A percentile compares a stretch with the other conserved stretches of the same genome.
phyloP scores from a whole-genome alignment of 2,888 invertebrate genomes.

The Diogma glabrata region DNA sequence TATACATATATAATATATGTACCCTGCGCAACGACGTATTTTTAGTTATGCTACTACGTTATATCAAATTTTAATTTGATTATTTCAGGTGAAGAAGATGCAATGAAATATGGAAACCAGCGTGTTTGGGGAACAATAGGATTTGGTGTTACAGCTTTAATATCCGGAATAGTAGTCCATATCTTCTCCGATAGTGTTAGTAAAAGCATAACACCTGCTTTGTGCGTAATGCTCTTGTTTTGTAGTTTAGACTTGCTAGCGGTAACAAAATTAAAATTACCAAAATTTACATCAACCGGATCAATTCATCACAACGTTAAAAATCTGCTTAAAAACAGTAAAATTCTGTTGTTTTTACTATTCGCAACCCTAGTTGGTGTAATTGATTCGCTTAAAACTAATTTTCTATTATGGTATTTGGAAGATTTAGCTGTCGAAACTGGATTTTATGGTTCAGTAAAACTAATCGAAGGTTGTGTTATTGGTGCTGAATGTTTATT shows the following conservation, averaged over 20 bases:
- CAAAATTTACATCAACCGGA: conserved; percentile 52
- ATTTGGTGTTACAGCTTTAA: conserved; percentile 59
- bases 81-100: conserved; percentile 56
- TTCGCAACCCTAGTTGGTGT: conserved; percentile 68
- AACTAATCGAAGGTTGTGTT: conserved; percentile 66
- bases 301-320: conserved; percentile 57
- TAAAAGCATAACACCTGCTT: conserved; percentile 60
- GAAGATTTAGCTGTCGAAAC: conserved; percentile 60
- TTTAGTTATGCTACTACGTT: too few species aligned
- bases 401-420: conserved; percentile 73
- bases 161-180: conserved; percentile 59
- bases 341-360: conserved; percentile 54
- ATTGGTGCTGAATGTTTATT: conserved; percentile 68
- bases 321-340: conserved; percentile 47
- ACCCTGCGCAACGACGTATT: too few species aligned
- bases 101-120: conserved; percentile 62
- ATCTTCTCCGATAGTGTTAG: conserved; percentile 41
- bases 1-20: too few species aligned
- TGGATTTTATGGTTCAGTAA: conserved; percentile 51
- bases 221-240: conserved; percentile 51
- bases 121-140: conserved; percentile 75
- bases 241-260: conserved; percentile 53
- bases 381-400: conserved; percentile 68
- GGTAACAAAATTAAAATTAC: conserved; percentile 50
- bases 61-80: too few species aligned